Evolutionary conservation across 2,797 vertebrate genomes (phyloP).

Genomic region (Clamator glandarius): DNA sequence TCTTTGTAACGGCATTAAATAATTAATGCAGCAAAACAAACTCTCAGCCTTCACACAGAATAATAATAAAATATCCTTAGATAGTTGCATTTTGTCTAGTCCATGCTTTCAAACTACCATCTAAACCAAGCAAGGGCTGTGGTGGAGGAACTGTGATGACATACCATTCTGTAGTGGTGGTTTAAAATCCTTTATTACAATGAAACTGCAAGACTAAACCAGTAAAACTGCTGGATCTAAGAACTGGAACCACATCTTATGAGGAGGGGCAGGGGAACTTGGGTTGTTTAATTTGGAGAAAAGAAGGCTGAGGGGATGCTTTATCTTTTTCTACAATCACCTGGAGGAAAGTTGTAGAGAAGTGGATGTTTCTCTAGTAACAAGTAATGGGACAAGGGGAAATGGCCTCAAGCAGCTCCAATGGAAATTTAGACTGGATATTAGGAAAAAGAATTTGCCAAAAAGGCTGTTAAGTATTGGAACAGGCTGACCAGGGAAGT

Average conservation of each 20-base stretch:
- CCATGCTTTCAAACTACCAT: conserved; percentile 21
- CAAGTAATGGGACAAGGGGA: rapidly evolving
- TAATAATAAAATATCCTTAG: neutral
- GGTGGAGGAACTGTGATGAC: conserved; percentile 10
- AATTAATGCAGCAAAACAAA: conserved; percentile 41
- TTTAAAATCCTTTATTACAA: conserved; percentile 7
- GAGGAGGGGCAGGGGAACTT: rapidly evolving
- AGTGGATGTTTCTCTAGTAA: rapidly evolving
- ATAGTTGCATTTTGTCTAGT: conserved; percentile 32
- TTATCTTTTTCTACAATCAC: rapidly evolving
- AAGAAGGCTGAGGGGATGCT: neutral
- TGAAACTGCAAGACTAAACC: conserved; percentile 12
- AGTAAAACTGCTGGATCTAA: conserved; percentile 33
- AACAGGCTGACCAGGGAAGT: neutral
- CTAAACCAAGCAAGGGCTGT: conserved; percentile 43
- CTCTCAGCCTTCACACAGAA: neutral
- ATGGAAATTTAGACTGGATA: neutral
- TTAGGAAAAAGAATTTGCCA: neutral
- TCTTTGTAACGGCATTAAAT: conserved; percentile 58
- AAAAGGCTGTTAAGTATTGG: neutral
- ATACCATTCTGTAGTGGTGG: neutral
- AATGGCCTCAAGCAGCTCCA: rapidly evolving
- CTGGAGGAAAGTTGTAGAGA: rapidly evolving
- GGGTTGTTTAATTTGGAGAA: neutral
- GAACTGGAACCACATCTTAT: neutral